Evolutionary conservation across 2,797 vertebrate species (phyloP).

Genomic region (Chelon labrosus): DNA sequence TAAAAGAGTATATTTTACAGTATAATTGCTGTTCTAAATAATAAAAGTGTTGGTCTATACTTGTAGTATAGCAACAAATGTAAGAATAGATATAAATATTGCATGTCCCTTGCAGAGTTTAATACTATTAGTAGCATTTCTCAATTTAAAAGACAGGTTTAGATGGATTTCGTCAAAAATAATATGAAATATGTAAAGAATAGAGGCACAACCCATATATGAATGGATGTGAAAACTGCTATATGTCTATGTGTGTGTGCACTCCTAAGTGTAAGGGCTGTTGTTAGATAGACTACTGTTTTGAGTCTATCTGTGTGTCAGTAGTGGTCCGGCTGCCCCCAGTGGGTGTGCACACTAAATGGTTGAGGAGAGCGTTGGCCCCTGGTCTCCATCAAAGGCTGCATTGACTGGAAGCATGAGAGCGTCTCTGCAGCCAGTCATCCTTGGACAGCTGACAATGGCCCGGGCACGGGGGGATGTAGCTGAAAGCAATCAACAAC

Average conservation of each 20-base stretch:
- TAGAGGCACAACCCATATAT: background rate
- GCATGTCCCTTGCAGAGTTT: too few relatives aligned
- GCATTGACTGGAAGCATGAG: conserved; percentile 76
- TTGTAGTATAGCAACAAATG: too few relatives aligned
- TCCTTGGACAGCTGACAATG: conserved; percentile 79
- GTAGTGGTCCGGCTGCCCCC: conserved; percentile 53
- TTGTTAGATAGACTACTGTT: conserved; percentile 34
- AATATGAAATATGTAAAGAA: background rate
- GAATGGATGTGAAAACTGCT: background rate
- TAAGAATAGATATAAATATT: too few relatives aligned
- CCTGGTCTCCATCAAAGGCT: conserved; percentile 74
- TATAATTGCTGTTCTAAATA: too few relatives aligned
- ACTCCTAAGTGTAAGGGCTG: background rate
- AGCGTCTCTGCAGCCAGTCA: conserved; percentile 75
- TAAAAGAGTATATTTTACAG: too few relatives aligned
- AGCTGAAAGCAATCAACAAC: conserved; percentile 74
- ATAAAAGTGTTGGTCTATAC: too few relatives aligned
- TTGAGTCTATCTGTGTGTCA: conserved; percentile 35
- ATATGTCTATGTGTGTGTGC: background rate
- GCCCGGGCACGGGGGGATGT: conserved; percentile 56
- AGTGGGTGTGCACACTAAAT: conserved; percentile 68
- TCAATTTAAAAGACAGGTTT: background rate
- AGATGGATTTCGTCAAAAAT: background rate
- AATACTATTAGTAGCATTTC: too few relatives aligned
- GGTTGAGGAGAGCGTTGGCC: conserved; percentile 58